Conservation (phyloP, 2,888 invertebrate species). For the Barypeithes pellucidus region DNA sequence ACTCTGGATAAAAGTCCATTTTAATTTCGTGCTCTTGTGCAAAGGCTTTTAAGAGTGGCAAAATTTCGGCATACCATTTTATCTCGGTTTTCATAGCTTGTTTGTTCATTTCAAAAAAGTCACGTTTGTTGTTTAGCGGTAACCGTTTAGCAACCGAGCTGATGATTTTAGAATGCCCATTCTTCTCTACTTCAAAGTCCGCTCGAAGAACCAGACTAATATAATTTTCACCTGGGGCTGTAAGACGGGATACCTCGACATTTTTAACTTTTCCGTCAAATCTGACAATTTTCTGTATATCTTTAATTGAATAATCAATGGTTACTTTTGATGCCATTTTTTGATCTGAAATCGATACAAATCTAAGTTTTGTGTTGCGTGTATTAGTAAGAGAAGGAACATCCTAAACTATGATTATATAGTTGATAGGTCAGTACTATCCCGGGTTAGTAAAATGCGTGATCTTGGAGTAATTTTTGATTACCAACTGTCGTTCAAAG, state of each 20-base stretch:
- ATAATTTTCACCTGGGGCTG: conserved; percentile 52
- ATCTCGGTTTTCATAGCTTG: conserved; percentile 42
- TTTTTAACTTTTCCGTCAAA: conserved; percentile 22
- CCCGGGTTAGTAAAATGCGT: too few relatives aligned
- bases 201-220: conserved; percentile 49
- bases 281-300: conserved; percentile 25
- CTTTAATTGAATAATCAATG: conserved; percentile 32
- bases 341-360: conserved; percentile 1
- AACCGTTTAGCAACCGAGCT: conserved; percentile 46
- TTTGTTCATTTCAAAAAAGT: conserved; percentile 1
- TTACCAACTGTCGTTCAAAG: too few relatives aligned
- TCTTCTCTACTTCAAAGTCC: conserved; percentile 44
- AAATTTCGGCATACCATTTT: conserved; percentile 45
- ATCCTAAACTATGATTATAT: too few relatives aligned
- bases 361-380: too few relatives aligned
- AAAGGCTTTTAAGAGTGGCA: conserved; percentile 46
- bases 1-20: conserved; percentile 38
- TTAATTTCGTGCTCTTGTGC: conserved; percentile 36
- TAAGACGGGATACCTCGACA: conserved; percentile 37
- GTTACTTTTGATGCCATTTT: conserved; percentile 2
- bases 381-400: too few relatives aligned
- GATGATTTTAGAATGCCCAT: conserved; percentile 45
- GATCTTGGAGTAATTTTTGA: too few relatives aligned
- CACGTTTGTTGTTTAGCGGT: conserved; percentile 5
- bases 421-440: too few relatives aligned